phyloP scores from a whole-genome alignment of 1,140 invertebrate species.

The Hypsibius dujardini region DNA sequence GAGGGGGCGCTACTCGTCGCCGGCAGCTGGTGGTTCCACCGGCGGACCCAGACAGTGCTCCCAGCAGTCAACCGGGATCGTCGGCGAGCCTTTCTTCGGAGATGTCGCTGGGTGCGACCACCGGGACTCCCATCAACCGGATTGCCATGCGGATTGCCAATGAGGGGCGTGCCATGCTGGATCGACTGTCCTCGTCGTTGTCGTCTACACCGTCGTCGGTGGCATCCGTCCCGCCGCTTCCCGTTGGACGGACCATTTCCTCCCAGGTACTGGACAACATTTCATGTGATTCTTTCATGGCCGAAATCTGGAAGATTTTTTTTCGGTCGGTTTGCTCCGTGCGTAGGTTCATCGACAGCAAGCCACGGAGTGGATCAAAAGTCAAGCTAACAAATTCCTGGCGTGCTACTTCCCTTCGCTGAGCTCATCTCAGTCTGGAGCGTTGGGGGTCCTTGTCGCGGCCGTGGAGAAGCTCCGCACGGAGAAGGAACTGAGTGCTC shows the following conservation, averaged over 20 bases:
- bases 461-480: constrained; percentile 20
- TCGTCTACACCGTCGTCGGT: background rate
- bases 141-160: background rate
- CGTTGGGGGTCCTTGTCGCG: background rate
- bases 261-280: no score
- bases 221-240: background rate
- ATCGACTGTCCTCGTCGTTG: constrained; percentile 1
- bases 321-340: no score
- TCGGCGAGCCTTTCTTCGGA: no score
- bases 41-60: no score
- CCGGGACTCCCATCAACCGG: background rate
- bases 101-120: background rate
- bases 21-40: background rate
- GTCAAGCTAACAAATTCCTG: background rate
- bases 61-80: no score
- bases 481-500: constrained; percentile 45
- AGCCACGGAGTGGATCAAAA: constrained; percentile 16
- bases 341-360: background rate
- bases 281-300: no score
- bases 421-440: background rate
- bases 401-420: background rate
- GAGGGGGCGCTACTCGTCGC: background rate
- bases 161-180: constrained; percentile 5
- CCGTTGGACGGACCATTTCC: background rate
- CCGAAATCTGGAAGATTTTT: no score